Evolutionary conservation across 1,140 invertebrate species (phyloP), one percentile per base, ranked within the genome.

Genomic region (Antheraea pernyi): DNA sequence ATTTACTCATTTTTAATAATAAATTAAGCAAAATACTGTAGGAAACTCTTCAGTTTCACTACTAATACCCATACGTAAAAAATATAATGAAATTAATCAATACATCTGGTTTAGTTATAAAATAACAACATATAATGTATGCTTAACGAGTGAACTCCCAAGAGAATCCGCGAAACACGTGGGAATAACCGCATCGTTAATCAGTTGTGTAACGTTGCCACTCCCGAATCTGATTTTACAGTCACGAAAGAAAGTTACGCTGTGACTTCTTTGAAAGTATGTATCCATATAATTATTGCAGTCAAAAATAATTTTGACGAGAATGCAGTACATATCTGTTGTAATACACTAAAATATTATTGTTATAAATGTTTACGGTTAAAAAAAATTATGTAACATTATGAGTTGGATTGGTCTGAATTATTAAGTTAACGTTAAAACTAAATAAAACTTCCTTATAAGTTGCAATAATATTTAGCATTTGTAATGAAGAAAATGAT

Each of bases 231-330:
- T 42, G 18, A 48, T 48, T 48, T 19, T 48, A 65, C 64, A n/a
- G 62, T 65, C 37, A 65, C 39, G 39, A 65, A 65, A 19, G 64
- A 65, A 65, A 65, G 64, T 65, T 65, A 66, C 65, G 19, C 11
- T 22, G 48, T 9, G 37, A 16, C 13, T 13, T 53, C 16, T 53
- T 53, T 53, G 16, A 53, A 53, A 16, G 9, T 53, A 53, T 48
- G 11, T 16, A 16, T 13, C 46, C 16, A 2, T 53, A 13, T 16
- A 13, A 16, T 30, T 6, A 53, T 16, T 16, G 46, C 11, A n/a
- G 13, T 2, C 16, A 53, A 16, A 53, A 53, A 53, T 53, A 16
- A 53, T 53, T 13, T 5, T 53, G 5, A 13, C 16, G 16, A 13
- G 11, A 11, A 53, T 13, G 0, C 13, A 53, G 13, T 16, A 53